Percentiles rank a stretch among this genome's conserved stretches.
These are phyloP conservation scores for Rhopalosiphum maidis DNA, from an alignment of 1,140 invertebrate species.

Conservation along the genomic window DNA sequence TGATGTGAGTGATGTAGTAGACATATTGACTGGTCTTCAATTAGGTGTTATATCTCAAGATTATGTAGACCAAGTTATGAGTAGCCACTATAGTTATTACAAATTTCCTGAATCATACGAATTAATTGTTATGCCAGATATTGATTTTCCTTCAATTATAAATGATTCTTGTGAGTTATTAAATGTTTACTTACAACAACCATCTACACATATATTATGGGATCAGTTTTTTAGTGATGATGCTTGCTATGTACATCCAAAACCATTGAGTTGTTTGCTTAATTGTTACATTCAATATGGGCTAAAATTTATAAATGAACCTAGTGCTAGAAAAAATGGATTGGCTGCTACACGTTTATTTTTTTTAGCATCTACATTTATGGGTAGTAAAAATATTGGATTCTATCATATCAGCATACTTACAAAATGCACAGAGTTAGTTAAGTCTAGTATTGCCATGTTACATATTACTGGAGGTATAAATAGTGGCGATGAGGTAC, in stretches of 20 bases:
- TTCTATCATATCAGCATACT: conserved; percentile 27
- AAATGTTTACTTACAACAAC: conserved; percentile 35
- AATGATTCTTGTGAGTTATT: conserved; percentile 53
- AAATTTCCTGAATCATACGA: conserved; percentile 45
- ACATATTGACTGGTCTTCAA: conserved; percentile 8
- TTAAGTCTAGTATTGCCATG: conserved; percentile 15
- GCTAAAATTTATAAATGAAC: not conserved
- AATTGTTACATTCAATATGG: conserved; percentile 53
- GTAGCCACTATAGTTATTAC: conserved; percentile 33
- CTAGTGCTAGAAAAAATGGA: not conserved
- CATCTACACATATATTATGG: conserved; percentile 32
- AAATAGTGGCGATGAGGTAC: not conserved
- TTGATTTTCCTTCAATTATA: conserved; percentile 45
- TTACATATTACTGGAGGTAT: not conserved
- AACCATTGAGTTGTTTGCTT: conserved; percentile 46
- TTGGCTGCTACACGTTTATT: conserved; percentile 47
- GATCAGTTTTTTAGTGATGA: conserved; percentile 41
- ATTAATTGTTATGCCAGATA: conserved; percentile 47
- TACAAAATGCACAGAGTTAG: conserved; percentile 21
- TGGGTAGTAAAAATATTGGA: conserved; percentile 52
- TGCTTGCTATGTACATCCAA: conserved; percentile 13
- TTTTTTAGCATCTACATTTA: conserved; percentile 45
- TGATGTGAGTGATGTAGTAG: conserved; percentile 35
- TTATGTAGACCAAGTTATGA: conserved; percentile 45
- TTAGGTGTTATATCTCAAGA: conserved; percentile 45